A percentile compares a stretch with the other conserved stretches of the same genome.
phyloP scores from a whole-genome alignment of 2,888 invertebrate species.

The Molanna angustata region DNA sequence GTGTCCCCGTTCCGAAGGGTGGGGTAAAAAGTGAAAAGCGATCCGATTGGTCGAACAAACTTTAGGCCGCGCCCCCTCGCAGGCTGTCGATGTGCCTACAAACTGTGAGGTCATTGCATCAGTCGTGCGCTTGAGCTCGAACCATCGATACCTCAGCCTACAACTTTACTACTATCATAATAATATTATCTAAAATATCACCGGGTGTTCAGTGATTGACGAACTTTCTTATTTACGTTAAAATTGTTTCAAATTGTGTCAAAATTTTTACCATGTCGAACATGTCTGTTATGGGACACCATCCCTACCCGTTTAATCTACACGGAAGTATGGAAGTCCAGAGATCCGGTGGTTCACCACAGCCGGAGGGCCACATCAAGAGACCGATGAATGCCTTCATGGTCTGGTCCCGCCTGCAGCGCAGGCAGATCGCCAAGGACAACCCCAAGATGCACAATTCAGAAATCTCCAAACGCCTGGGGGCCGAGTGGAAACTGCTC shows the following conservation, averaged over 20 bases:
- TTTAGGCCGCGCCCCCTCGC: constrained; percentile 18
- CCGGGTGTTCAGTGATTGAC: background rate
- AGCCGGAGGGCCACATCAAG: constrained; percentile 80
- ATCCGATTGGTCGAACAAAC: constrained; percentile 22
- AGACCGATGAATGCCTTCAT: constrained; percentile 98
- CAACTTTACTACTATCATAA: background rate
- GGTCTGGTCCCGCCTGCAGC: constrained; percentile 93
- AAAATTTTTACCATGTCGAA: constrained; percentile 14
- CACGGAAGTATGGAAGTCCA: constrained; percentile 52
- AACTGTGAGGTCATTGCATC: constrained; percentile 26
- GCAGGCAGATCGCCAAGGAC: constrained; percentile 89
- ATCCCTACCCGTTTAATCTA: constrained; percentile 55
- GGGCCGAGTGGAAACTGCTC: constrained; percentile 90
- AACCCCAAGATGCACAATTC: constrained; percentile 93
- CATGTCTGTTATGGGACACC: constrained; percentile 55
- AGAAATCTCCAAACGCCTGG: constrained; percentile 86
- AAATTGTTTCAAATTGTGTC: constrained; percentile 3
- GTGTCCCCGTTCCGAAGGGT: constrained; percentile 16
- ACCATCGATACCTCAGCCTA: constrained; percentile 11
- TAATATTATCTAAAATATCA: background rate
- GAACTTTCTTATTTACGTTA: constrained; percentile 7
- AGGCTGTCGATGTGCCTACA: constrained; percentile 17
- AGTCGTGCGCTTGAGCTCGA: constrained; percentile 27
- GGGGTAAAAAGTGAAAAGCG: constrained; percentile 14
- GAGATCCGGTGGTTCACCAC: constrained; percentile 49